A percentile compares a stretch with the other conserved stretches of the same genome.
Evolutionary conservation across 2,797 vertebrate species (phyloP).

Genomic region (Odontamblyopus rebecca): DNA sequence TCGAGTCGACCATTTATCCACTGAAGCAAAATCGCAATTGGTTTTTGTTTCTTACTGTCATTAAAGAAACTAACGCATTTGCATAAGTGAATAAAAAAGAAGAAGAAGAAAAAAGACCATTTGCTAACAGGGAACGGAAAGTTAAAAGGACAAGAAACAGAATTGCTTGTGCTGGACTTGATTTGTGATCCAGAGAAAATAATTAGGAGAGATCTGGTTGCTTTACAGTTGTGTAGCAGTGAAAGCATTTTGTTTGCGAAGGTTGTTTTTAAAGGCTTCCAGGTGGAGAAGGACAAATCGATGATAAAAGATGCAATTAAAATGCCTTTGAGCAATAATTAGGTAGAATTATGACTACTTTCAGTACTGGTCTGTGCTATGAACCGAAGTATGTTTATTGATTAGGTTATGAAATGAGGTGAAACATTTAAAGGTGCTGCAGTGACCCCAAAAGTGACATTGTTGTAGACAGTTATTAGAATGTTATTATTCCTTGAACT

Average conservation of each 20-base stretch:
- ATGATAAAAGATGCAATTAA: constrained; percentile 12
- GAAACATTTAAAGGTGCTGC: background rate
- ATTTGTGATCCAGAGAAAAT: constrained; percentile 41
- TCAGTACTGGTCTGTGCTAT: background rate
- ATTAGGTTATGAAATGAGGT: background rate
- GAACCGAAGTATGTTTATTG: background rate
- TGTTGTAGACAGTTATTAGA: too few species aligned
- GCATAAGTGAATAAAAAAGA: constrained; percentile 20
- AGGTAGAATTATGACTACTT: background rate
- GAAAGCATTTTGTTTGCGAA: constrained; percentile 55
- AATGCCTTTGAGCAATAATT: constrained; percentile 10
- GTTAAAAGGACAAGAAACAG: constrained; percentile 29
- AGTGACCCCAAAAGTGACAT: background rate
- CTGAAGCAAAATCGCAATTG: constrained; percentile 39
- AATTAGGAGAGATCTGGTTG: constrained; percentile 44
- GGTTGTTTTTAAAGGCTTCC: constrained; percentile 41
- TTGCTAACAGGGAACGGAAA: background rate
- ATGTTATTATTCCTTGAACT: too few species aligned
- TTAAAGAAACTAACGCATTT: constrained; percentile 56
- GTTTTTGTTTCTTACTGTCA: constrained; percentile 41
- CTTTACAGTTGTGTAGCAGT: constrained; percentile 61
- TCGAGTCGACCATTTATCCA: constrained; percentile 47
- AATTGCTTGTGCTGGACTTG: constrained; percentile 30
- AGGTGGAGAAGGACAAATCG: constrained; percentile 9
- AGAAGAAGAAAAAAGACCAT: constrained; percentile 16